Conservation (phyloP, 2,113 vertebrate genomes). For the Aptenodytes patagonicus region DNA sequence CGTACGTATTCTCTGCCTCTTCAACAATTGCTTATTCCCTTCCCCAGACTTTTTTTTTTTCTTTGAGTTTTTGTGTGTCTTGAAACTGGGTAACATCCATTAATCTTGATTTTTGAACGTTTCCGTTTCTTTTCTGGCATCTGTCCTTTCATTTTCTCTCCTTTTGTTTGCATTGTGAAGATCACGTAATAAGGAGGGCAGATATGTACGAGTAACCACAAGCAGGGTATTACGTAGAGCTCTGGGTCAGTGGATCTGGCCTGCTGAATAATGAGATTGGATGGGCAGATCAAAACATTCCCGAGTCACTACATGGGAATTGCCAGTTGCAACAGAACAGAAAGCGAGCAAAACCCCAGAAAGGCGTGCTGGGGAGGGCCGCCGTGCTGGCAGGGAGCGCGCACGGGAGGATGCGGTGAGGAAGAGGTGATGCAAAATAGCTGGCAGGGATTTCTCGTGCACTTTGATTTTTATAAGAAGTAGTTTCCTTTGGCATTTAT, state of each 20-base stretch:
- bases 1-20: neutral
- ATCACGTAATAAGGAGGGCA: neutral
- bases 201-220: neutral
- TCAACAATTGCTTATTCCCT: neutral
- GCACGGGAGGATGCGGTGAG: neutral
- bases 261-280: constrained; percentile 31
- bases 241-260: constrained; percentile 46
- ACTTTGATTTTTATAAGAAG: neutral
- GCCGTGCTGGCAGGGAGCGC: neutral
- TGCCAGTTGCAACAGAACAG: neutral
- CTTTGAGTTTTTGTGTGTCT: neutral
- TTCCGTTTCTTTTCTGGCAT: rapidly evolving
- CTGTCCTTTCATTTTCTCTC: neutral
- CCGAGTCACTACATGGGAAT: constrained; percentile 1
- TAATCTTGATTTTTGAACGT: neutral
- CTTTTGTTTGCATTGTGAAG: neutral
- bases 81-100: rapidly evolving
- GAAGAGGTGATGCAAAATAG: rapidly evolving
- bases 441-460: neutral
- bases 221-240: constrained; percentile 21
- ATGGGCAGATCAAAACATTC: constrained; percentile 25
- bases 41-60: neutral
- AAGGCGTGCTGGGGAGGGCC: neutral
- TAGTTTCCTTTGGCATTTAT: neutral
- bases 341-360: neutral